Conservation (phyloP, 2,797 vertebrate genomes). For the Sebastes flavidus region DNA sequence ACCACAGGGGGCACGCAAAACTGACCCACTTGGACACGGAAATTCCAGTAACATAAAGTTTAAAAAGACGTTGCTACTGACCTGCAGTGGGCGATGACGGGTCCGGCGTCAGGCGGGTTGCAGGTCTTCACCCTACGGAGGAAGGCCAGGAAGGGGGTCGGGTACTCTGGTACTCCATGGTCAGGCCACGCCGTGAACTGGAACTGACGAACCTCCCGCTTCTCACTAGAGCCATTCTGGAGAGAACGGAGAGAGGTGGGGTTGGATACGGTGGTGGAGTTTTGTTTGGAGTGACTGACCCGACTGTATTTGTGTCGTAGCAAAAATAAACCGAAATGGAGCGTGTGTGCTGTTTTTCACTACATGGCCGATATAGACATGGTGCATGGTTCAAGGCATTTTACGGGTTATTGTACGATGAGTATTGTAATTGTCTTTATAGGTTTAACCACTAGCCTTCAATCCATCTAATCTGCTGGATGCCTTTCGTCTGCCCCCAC, state of each 20-base stretch:
- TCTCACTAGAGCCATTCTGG: constrained; percentile 97
- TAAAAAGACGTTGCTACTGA: constrained; percentile 55
- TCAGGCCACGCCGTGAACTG: constrained; percentile 99
- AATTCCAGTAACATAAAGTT: neutral
- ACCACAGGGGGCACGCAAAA: constrained; percentile 12
- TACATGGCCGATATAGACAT: neutral
- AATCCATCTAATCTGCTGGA: neutral
- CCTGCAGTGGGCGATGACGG: constrained; percentile 98
- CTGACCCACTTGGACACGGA: neutral
- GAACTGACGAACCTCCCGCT: constrained; percentile 97
- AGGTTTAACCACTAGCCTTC: neutral
- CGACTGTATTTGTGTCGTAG: neutral
- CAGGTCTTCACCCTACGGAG: constrained; percentile 96
- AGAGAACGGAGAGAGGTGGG: neutral
- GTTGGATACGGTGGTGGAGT: neutral
- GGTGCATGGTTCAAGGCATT: neutral
- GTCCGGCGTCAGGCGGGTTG: constrained; percentile 94
- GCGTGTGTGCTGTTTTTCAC: neutral
- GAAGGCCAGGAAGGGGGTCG: constrained; percentile 97
- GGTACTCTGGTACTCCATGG: constrained; percentile 96
- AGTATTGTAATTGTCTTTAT: neutral
- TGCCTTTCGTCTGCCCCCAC: neutral
- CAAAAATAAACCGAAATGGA: neutral
- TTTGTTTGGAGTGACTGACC: neutral
- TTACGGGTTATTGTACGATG: neutral